A percentile compares a stretch with the other conserved stretches of the same genome.
Conservation (phyloP, 1,140 invertebrate species). For the Diorhabda carinulata region DNA sequence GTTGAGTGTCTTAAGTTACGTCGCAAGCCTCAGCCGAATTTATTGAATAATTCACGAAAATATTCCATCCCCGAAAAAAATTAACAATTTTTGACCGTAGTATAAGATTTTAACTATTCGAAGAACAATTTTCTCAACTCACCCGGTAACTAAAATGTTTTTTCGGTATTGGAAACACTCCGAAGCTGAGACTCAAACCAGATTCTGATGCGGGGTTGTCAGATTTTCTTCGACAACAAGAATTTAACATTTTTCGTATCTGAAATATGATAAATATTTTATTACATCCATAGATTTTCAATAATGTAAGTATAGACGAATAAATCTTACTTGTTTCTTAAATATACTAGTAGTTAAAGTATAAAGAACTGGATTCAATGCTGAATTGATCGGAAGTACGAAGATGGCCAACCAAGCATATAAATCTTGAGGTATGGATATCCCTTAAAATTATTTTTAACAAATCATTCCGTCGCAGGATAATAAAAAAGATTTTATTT, state of each 20-base stretch:
- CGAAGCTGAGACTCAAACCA: slow-evolving; percentile 37
- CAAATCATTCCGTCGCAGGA: neutral
- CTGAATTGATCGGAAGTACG: slow-evolving; percentile 66
- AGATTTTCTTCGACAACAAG: slow-evolving; percentile 26
- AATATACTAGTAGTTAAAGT: slow-evolving; percentile 62
- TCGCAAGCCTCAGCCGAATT: neutral
- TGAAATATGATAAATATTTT: slow-evolving; percentile 9
- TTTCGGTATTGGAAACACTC: slow-evolving; percentile 31
- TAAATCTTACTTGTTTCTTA: slow-evolving; percentile 49
- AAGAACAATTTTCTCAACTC: slow-evolving; percentile 5
- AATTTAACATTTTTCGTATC: slow-evolving; percentile 33
- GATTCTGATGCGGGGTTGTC: slow-evolving; percentile 35
- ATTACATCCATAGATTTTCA: neutral
- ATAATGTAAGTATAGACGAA: neutral
- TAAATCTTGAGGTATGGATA: slow-evolving; percentile 49
- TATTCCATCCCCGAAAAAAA: neutral
- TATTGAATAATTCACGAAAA: neutral
- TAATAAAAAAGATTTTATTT: neutral
- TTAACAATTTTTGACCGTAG: neutral
- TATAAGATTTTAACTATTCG: neutral
- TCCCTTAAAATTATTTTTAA: slow-evolving; percentile 40
- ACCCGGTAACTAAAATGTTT: slow-evolving; percentile 29
- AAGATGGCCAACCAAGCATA: slow-evolving; percentile 69
- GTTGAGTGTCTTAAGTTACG: neutral
- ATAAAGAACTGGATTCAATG: slow-evolving; percentile 67